Base-by-base conservation (phyloP, 1,140 invertebrate species). In the Macrostomum lignano region DNA sequence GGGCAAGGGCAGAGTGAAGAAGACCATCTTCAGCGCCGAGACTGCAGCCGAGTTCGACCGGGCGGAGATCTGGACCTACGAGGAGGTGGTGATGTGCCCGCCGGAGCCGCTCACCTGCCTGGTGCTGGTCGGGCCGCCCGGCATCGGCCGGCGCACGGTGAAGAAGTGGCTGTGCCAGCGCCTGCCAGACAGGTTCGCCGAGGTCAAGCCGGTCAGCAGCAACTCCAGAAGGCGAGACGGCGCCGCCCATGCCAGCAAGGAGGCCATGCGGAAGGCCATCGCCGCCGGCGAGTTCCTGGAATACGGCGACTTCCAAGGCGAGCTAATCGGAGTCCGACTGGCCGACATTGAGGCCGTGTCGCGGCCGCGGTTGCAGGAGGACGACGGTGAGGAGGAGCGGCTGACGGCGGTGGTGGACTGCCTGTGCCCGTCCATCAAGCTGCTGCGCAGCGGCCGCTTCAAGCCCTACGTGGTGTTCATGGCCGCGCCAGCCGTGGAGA, bases 81-180 rank as follows among this genome's bases (percentile, higher is more conserved):
- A 96, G 57, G 84, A 94, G 57, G 86, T 98, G 2, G 75, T 78
- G 1, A 67, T 73, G 44, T 82, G 93, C 70, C 32, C 32, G 7
- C 32, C 32, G 3, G 24, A n/a, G 14, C 5, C 9, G 4, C 66
- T 86, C 39, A 78, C 86, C 56, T 78, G 76, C 28, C 61, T 98
- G 0, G 74, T 88, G 7, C 58, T 98, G 1, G 72, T 98, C 22
- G 91, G 91, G 17, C 74, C 79, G 0, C 68, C 72, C 40, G 82
- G 84, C 21, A 79, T 94, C 5, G 88, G 88, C 1, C 62, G 82
- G 41, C 62, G 86, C 14, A 19, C 32, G 13, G n/a, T 33, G 9
- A 33, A 33, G 20, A 11, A 21, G 14, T 19, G 15, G 30, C 60
- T 98, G 29, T 73, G 94, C 26, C 78, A 81, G 45, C 76, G 73